Base-by-base conservation (phyloP, 2,113 vertebrate genomes). In the Romanogobio albipinnatus region DNA sequence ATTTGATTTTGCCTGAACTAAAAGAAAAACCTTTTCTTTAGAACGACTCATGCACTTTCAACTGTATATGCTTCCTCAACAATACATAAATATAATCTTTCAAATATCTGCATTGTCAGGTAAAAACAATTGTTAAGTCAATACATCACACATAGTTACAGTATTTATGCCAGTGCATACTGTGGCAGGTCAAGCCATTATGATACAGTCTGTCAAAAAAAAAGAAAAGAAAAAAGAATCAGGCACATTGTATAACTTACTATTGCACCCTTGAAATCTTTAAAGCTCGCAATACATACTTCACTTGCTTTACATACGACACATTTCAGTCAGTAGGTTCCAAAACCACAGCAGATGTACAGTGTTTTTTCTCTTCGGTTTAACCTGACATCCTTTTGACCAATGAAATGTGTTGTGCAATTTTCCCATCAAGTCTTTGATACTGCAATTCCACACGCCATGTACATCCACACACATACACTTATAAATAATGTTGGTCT, bases 1-100 rank as follows among this genome's bases (percentile, higher is more conserved):
- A 84, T 75, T 77, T 17, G 8, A 62, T 80, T 39, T 87, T 58
- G 7, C 84, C 86, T 87, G 84, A 92, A 87, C 89, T 91, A 84
- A 85, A 89, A 88, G 90, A 95, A 92, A 94, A 94, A 95, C 49
- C 85, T 90, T 88, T 91, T 90, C 79, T 45, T 71, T 66, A 81
- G 51, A 84, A 92, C 87, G 87, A 93, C 92, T 91, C 45, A 88
- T 89, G 91, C 92, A 93, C 87, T 84, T 68, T 85, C 74, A 56
- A 80, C 89, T 84, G 51, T 0, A 90, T 92, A 86, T 91, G 90
- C 70, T 51, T 89, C 86, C 86, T 87, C 88, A 84, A 80, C 81
- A 85, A 90, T 84, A 78, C 85, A 90, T 90, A 77, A 61, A 62
- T 66, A 76, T 85, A 83, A 86, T 90, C 87, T 80, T 92, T 91